Conservation (phyloP, 1,140 invertebrate genomes). For the Neoseiulus cucumeris region DNA sequence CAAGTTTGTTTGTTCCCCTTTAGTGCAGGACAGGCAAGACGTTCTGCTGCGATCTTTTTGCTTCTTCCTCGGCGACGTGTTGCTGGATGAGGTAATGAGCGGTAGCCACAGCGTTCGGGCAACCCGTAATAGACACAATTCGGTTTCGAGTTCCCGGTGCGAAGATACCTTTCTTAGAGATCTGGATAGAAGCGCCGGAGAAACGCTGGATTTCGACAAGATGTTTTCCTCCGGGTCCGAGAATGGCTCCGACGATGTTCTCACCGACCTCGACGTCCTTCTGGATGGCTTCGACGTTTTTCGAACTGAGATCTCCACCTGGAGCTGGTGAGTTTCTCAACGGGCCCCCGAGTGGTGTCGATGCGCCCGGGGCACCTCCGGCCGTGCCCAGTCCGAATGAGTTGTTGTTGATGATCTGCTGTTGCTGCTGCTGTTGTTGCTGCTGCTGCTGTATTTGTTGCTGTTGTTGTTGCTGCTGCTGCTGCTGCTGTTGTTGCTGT, state of each 20-base stretch:
- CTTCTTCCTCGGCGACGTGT: conserved; percentile 81
- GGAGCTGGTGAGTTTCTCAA: conserved; percentile 65
- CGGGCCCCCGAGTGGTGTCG: conserved; percentile 19
- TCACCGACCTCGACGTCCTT: conserved; percentile 63
- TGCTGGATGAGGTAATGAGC: conserved; percentile 87
- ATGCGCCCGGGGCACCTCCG: background rate
- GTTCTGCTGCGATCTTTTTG: conserved; percentile 69
- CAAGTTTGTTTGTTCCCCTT: too few relatives aligned
- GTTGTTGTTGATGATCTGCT: conserved; percentile 47
- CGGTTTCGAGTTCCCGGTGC: conserved; percentile 86
- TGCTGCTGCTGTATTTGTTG: conserved; percentile 21
- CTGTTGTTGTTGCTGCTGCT: conserved; percentile 35
- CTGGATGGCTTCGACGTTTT: conserved; percentile 47
- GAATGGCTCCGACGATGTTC: conserved; percentile 79
- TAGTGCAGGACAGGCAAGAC: conserved; percentile 18
- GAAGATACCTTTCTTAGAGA: conserved; percentile 93
- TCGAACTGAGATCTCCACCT: conserved; percentile 31
- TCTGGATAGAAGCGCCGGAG: conserved; percentile 89
- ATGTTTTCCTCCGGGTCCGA: conserved; percentile 82
- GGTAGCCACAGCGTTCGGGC: conserved; percentile 58
- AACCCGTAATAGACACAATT: conserved; percentile 83
- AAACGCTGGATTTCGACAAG: conserved; percentile 90
- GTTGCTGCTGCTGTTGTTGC: conserved; percentile 27
- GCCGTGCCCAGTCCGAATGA: conserved; percentile 52
- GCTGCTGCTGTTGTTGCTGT: conserved; percentile 41